Percentiles rank a stretch among this genome's conserved stretches.
phyloP scores from a whole-genome alignment of 2,113 vertebrate species.

The Indri indri region DNA sequence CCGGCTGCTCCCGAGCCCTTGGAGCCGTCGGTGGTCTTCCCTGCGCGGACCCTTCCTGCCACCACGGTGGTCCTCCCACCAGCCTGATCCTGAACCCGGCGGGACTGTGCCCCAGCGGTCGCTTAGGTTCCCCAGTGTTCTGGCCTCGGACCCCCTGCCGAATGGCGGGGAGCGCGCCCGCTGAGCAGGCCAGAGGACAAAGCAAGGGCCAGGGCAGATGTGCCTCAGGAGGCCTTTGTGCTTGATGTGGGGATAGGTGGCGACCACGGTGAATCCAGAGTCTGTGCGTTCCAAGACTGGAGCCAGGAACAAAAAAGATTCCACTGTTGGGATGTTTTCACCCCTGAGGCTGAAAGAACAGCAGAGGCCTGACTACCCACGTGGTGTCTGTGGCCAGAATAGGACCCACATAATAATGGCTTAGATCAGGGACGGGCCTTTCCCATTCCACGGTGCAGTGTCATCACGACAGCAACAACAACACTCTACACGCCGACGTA shows the following conservation, averaged over 20 bases:
- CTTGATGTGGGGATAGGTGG: constrained; percentile 41
- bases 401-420: constrained; percentile 71
- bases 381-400: constrained; percentile 61
- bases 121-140: background rate
- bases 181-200: background rate
- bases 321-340: constrained; percentile 74
- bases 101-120: background rate
- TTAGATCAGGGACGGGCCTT: constrained; percentile 45
- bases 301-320: constrained; percentile 70
- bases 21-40: too few relatives aligned
- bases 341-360: constrained; percentile 66
- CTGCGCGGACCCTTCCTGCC: background rate
- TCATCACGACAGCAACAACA: background rate
- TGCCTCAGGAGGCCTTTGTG: background rate
- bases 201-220: background rate
- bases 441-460: background rate
- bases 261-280: constrained; percentile 63
- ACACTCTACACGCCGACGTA: background rate
- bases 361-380: constrained; percentile 58
- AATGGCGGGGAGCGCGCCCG: background rate
- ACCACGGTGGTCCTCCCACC: background rate
- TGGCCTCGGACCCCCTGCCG: background rate
- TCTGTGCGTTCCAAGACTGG: constrained; percentile 40
- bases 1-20: background rate
- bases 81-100: background rate